A percentile compares a stretch with the other conserved stretches of the same genome.
phyloP scores from a whole-genome alignment of 2,888 invertebrate genomes.

The Drosophila infuscata region DNA sequence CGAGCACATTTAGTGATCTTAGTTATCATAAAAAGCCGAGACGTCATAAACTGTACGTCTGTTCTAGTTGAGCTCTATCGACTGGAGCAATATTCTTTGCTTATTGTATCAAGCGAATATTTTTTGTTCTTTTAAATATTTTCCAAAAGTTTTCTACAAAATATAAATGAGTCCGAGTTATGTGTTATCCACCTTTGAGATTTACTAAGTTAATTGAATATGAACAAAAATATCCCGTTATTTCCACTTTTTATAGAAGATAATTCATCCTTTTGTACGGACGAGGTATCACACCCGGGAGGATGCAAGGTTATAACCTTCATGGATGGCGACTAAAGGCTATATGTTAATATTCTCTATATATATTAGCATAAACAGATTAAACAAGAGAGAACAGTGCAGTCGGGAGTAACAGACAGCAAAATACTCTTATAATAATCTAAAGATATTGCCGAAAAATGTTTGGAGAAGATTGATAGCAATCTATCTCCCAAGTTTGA shows the following conservation, averaged over 20 bases:
- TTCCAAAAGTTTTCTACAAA: not conserved
- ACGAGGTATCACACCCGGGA: not conserved
- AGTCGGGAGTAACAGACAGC: not conserved
- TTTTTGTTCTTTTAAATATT: not conserved
- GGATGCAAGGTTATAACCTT: not conserved
- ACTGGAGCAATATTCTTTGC: not conserved
- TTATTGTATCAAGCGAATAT: no score
- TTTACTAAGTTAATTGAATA: not conserved
- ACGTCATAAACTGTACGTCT: not conserved
- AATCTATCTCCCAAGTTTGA: not conserved
- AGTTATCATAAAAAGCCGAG: not conserved
- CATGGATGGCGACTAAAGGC: not conserved
- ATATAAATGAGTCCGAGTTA: not conserved
- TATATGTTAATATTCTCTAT: not conserved
- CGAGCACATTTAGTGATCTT: not conserved
- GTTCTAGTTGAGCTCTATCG: not conserved
- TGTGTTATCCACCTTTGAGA: not conserved
- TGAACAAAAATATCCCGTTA: not conserved
- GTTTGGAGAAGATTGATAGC: not conserved
- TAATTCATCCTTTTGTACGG: not conserved
- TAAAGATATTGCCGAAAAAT: not conserved
- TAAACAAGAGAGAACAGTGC: not conserved
- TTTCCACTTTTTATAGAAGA: not conserved
- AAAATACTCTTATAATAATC: not conserved
- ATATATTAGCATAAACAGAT: no score